Percentiles rank a stretch among this genome's conserved stretches.
Conservation (phyloP, 2,797 vertebrate species). For the Myoxocephalus aenaeus region DNA sequence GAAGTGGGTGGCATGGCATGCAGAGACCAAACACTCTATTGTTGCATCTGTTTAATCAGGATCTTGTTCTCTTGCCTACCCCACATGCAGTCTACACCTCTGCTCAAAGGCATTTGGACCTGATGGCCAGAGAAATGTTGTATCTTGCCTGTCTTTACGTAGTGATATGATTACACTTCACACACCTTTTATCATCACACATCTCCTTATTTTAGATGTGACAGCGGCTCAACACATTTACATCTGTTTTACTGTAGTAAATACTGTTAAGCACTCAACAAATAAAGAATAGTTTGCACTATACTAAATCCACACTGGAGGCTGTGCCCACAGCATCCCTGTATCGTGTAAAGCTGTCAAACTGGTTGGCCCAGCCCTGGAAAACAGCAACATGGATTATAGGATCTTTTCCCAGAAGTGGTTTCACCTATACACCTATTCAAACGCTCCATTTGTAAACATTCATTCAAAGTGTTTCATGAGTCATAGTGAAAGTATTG, state of each 20-base stretch:
- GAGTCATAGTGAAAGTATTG: conserved; percentile 12
- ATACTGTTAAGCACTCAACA: not conserved
- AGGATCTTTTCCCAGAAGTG: conserved; percentile 16
- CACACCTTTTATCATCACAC: not conserved
- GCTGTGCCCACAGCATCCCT: not conserved
- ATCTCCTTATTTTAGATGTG: not conserved
- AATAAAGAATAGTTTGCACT: not conserved
- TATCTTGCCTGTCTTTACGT: not conserved
- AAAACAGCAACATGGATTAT: conserved; percentile 17
- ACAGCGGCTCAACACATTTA: not conserved
- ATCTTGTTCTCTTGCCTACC: conserved; percentile 54
- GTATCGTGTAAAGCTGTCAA: conserved; percentile 26
- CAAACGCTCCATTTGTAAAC: conserved; percentile 10
- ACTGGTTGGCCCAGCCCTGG: conserved; percentile 45
- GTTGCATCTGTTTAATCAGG: conserved; percentile 61
- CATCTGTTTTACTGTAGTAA: not conserved
- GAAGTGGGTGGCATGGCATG: conserved; percentile 68
- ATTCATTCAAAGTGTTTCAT: conserved; percentile 12
- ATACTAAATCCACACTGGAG: not conserved
- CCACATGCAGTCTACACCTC: conserved; percentile 41
- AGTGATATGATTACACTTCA: not conserved
- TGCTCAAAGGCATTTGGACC: conserved; percentile 4
- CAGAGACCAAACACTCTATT: conserved; percentile 65
- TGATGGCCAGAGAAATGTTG: conserved; percentile 5
- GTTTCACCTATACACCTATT: conserved; percentile 35